These are phyloP conservation scores for Ormyrus thymus DNA, from an alignment of 2,888 invertebrate genomes.

Conservation along the genomic window DNA sequence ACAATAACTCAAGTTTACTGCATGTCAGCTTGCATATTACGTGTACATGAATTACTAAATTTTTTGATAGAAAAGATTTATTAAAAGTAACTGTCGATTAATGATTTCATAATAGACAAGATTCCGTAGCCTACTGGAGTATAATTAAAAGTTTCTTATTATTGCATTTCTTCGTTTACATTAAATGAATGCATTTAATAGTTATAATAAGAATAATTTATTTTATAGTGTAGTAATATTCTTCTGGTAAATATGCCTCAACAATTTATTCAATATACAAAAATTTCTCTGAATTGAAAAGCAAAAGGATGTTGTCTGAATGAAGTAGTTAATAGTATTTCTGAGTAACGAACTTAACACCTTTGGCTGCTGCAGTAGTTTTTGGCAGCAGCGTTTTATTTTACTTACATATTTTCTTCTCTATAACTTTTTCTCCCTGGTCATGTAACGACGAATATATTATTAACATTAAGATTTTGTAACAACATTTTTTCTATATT, in stretches of 20 bases:
- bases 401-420: conserved; percentile 28
- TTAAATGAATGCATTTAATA: conserved; percentile 22
- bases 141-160: conserved; percentile 8
- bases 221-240: neutral
- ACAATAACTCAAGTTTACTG: conserved; percentile 35
- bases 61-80: conserved; percentile 10
- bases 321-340: conserved; percentile 36
- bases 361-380: conserved; percentile 39
- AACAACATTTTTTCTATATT: conserved; percentile 25
- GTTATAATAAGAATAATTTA: neutral
- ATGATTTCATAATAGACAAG: conserved; percentile 1
- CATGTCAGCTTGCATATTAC: conserved; percentile 45
- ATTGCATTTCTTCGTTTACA: neutral
- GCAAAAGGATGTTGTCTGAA: conserved; percentile 42
- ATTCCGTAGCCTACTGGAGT: conserved; percentile 11
- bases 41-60: conserved; percentile 24
- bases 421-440: conserved; percentile 23
- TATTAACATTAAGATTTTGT: conserved; percentile 32
- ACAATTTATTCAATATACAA: conserved; percentile 7
- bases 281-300: conserved; percentile 11
- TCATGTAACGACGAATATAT: conserved; percentile 18
- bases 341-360: conserved; percentile 22
- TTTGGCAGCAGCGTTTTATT: conserved; percentile 36
- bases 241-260: conserved; percentile 20
- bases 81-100: neutral